A percentile compares a stretch with the other conserved stretches of the same genome.
Conservation (phyloP, 2,797 vertebrate genomes). For the Gallinago stenura region DNA sequence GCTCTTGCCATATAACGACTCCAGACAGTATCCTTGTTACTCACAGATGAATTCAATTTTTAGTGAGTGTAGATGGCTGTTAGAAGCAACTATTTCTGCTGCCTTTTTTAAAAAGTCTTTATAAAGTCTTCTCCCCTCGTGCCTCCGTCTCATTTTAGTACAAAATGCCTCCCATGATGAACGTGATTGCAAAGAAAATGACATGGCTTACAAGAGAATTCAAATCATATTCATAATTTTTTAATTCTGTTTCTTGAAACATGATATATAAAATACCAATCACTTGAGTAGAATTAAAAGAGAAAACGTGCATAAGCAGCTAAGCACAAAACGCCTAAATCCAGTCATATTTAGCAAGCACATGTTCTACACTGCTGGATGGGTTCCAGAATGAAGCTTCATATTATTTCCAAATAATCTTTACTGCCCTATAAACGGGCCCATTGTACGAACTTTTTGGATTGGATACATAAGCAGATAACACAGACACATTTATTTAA, state of each 20-base stretch:
- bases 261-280: background rate
- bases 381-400: background rate
- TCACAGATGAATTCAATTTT: constrained; percentile 33
- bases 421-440: background rate
- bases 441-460: background rate
- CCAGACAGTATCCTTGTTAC: background rate
- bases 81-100: constrained; percentile 36
- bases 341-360: background rate
- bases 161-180: background rate
- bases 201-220: background rate
- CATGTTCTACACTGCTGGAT: background rate
- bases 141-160: background rate
- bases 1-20: constrained; percentile 5
- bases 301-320: background rate
- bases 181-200: background rate
- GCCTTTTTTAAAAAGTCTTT: background rate
- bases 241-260: background rate
- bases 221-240: background rate
- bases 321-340: background rate
- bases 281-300: background rate
- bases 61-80: background rate
- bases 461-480: background rate
- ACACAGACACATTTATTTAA: background rate
- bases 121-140: background rate
- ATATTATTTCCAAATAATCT: background rate